Evolutionary conservation across 2,797 vertebrate genomes (phyloP).

Genomic region (Oreochromis mossambicus): DNA sequence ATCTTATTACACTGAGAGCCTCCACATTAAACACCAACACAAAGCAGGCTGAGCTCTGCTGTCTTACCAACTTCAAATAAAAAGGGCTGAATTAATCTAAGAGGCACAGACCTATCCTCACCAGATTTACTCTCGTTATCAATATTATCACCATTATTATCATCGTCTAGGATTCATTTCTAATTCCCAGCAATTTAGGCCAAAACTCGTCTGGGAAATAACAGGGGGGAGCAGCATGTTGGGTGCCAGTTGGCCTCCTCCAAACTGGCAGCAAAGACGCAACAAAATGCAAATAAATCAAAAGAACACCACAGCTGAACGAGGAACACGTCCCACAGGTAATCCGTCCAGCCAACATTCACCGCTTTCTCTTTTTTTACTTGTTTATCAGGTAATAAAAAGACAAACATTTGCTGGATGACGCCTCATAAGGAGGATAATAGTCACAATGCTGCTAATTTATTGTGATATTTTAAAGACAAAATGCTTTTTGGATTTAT

Average conservation of each 20-base stretch:
- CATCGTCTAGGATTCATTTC: background rate
- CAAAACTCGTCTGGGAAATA: background rate
- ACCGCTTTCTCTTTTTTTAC: background rate
- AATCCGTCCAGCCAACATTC: background rate
- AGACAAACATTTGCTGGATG: background rate
- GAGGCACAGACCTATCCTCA: background rate
- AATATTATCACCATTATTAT: background rate
- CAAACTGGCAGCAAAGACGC: background rate
- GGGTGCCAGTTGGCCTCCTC: background rate
- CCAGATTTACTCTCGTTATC: background rate
- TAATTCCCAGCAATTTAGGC: background rate
- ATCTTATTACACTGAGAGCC: background rate
- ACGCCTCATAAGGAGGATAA: background rate
- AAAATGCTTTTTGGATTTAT: background rate
- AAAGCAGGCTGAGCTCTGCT: background rate
- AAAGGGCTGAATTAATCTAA: background rate
- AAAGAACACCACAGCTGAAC: background rate
- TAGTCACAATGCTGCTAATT: background rate
- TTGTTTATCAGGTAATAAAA: background rate
- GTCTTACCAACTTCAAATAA: background rate
- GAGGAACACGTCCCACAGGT: background rate
- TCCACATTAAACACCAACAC: background rate
- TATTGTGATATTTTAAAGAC: background rate
- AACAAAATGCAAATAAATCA: background rate
- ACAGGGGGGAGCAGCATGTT: background rate